phyloP scores from a whole-genome alignment of 2,113 vertebrate genomes.

The Struthio camelus region DNA sequence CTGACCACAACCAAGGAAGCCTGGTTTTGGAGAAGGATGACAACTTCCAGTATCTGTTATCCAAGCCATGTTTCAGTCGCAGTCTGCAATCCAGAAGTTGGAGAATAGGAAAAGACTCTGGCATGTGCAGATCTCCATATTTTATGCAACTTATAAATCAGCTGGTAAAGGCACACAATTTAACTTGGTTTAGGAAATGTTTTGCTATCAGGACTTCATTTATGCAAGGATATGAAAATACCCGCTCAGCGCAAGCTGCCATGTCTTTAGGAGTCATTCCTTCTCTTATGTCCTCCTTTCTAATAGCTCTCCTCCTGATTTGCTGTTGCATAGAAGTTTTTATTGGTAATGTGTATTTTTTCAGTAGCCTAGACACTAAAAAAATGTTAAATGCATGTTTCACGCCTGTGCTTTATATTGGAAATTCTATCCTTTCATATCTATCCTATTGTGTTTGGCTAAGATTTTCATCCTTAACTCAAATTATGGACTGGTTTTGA shows the following conservation, averaged over 20 bases:
- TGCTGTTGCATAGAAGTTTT: neutral
- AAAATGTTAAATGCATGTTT: neutral
- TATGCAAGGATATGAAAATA: neutral
- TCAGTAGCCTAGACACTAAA: neutral
- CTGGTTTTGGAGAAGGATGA: neutral
- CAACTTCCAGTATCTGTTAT: neutral
- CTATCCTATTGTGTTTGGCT: neutral
- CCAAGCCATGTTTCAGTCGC: neutral
- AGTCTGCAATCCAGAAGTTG: neutral
- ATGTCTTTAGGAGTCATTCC: neutral
- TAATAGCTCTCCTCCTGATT: neutral
- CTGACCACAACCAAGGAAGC: neutral
- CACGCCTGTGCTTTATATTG: neutral
- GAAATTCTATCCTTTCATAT: neutral
- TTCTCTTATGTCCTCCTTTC: neutral
- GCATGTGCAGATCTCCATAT: rapidly evolving
- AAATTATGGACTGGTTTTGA: neutral
- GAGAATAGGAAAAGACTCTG: neutral
- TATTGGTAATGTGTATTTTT: neutral
- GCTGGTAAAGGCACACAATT: neutral
- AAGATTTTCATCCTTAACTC: neutral
- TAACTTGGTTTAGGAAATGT: neutral
- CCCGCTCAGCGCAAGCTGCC: neutral
- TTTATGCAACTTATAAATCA: neutral
- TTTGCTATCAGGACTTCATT: neutral